Evolutionary conservation across 2,888 invertebrate species (phyloP).

Genomic region (Pocota personata): DNA sequence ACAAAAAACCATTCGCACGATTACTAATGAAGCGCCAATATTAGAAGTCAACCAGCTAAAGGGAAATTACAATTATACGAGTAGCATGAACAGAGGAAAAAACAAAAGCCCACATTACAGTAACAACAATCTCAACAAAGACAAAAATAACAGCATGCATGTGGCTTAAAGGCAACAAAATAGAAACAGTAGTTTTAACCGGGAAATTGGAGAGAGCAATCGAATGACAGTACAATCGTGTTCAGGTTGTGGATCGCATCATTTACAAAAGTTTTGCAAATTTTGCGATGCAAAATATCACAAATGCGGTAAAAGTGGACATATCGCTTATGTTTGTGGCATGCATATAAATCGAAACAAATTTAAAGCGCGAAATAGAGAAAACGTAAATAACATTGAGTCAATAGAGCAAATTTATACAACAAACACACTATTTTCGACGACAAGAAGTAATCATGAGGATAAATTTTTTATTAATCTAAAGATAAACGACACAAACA

Average conservation of each 20-base stretch:
- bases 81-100: too few species aligned
- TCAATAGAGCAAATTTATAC: conserved; percentile 15
- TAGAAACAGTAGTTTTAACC: too few species aligned
- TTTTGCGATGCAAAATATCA: conserved; percentile 50
- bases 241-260: conserved; percentile 53
- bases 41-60: too few species aligned
- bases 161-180: too few species aligned
- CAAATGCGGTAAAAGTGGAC: conserved; percentile 56
- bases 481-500: not conserved
- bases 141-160: too few species aligned
- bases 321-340: conserved; percentile 50
- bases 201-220: too few species aligned
- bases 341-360: conserved; percentile 5
- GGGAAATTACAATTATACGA: too few species aligned
- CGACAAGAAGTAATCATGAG: not conserved
- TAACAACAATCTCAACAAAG: too few species aligned
- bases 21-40: too few species aligned
- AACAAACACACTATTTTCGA: not conserved
- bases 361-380: conserved; percentile 12
- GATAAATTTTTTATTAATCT: not conserved
- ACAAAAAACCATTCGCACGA: too few species aligned
- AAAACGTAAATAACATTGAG: conserved; percentile 1
- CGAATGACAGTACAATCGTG: too few species aligned
- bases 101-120: too few species aligned
- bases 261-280: conserved; percentile 51